Percentiles rank a stretch among this genome's conserved stretches.
These are phyloP conservation scores for Tenebrosternarchus preto DNA, from an alignment of 2,113 vertebrate species.

Conservation along the genomic window DNA sequence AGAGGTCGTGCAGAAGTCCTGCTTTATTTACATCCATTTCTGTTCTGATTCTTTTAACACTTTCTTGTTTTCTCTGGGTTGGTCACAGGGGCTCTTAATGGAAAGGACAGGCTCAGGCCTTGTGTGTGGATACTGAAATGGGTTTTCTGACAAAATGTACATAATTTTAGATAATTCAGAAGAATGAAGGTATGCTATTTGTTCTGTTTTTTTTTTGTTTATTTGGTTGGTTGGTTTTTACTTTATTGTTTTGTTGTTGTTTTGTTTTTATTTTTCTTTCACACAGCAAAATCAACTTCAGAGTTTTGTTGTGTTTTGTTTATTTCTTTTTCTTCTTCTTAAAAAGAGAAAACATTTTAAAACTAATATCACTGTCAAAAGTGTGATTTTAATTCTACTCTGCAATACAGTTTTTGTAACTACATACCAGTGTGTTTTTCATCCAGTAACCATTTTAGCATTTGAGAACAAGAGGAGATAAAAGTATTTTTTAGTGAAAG, in stretches of 20 bases:
- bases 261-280: too few relatives aligned
- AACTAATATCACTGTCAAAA: conserved; percentile 63
- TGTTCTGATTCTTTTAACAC: conserved; percentile 42
- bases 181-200: conserved; percentile 59
- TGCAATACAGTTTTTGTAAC: conserved; percentile 74
- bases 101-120: conserved; percentile 50
- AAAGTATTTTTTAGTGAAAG: conserved; percentile 34
- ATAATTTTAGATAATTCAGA: conserved; percentile 65
- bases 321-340: conserved; percentile 64
- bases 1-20: conserved; percentile 36
- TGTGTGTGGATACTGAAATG: conserved; percentile 61
- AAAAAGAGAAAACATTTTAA: conserved; percentile 50
- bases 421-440: conserved; percentile 74
- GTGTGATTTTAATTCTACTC: conserved; percentile 71
- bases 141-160: conserved; percentile 76
- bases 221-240: too few relatives aligned
- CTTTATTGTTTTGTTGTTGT: too few relatives aligned
- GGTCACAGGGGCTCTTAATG: conserved; percentile 55
- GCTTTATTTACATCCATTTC: conserved; percentile 44
- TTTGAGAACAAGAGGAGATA: conserved; percentile 65
- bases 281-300: too few relatives aligned
- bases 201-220: conserved; percentile 44
- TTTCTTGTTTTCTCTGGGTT: conserved; percentile 38
- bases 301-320: conserved; percentile 41
- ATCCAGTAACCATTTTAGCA: conserved; percentile 75